Percentiles rank a stretch among this genome's conserved stretches.
Evolutionary conservation across 2,797 vertebrate species (phyloP).

Genomic region (Apodemus agrarius): DNA sequence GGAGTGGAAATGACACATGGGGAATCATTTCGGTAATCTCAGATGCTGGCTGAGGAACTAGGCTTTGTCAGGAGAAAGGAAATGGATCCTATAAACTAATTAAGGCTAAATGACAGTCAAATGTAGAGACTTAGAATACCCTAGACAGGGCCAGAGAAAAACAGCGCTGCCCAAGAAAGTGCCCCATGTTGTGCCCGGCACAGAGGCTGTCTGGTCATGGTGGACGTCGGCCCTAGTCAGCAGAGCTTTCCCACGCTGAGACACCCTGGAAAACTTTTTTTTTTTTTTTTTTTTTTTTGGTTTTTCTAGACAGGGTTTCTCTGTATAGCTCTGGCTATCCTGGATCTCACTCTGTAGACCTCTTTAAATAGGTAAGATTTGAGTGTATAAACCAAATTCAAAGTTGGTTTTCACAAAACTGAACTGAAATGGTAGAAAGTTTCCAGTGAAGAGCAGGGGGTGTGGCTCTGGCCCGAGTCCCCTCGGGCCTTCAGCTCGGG

Average conservation of each 20-base stretch:
- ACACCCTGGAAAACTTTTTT: background rate
- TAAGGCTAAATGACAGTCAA: background rate
- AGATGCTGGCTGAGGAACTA: background rate
- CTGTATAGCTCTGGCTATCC: no score
- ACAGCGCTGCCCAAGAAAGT: background rate
- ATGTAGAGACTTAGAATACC: background rate
- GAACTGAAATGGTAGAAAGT: background rate
- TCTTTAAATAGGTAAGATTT: background rate
- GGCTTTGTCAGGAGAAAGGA: background rate
- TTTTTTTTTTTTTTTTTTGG: no score
- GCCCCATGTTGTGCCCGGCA: no score
- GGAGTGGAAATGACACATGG: no score
- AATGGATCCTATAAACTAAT: background rate
- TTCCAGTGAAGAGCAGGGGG: background rate
- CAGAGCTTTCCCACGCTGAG: background rate
- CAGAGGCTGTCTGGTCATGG: background rate
- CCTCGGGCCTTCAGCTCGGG: background rate
- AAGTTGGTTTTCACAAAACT: background rate
- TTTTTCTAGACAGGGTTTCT: no score
- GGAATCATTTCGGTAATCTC: background rate
- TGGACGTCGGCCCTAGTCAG: background rate
- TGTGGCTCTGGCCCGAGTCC: background rate
- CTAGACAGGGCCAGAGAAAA: background rate
- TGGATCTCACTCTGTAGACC: no score
- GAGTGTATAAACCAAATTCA: conserved; percentile 7